Conservation (phyloP, 2,888 invertebrate genomes). For the Spicauda simplicius region DNA sequence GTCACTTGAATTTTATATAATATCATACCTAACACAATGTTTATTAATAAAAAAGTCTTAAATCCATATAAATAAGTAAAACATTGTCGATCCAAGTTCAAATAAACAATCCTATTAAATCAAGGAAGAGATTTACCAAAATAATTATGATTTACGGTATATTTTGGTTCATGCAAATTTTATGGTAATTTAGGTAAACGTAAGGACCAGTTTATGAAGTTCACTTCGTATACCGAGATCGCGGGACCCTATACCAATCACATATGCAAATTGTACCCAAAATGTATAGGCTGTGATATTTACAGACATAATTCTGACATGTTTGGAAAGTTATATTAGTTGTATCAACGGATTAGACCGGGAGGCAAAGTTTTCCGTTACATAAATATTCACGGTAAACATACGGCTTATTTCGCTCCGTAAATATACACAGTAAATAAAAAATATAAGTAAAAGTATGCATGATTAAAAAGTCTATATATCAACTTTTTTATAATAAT, state of each 20-base stretch:
- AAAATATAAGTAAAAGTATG: no score
- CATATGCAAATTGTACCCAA: constrained; percentile 27
- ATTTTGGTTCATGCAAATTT: constrained; percentile 33
- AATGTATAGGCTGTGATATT: constrained; percentile 4
- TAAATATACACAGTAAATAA: no score
- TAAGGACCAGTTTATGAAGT: constrained; percentile 23
- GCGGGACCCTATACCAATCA: constrained; percentile 21
- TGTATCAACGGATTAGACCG: neutral
- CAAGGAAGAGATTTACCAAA: constrained; percentile 10
- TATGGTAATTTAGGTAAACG: constrained; percentile 23
- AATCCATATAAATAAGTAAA: neutral
- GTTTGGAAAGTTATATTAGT: constrained; percentile 10
- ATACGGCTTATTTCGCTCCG: no score
- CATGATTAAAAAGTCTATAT: no score
- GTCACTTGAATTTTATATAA: no score
- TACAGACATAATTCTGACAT: constrained; percentile 7
- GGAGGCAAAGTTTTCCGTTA: neutral
- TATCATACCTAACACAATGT: no score
- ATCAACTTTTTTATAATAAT: no score
- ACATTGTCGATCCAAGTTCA: neutral
- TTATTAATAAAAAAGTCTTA: no score
- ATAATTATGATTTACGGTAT: constrained; percentile 17
- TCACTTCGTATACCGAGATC: constrained; percentile 11
- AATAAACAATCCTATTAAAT: constrained; percentile 15
- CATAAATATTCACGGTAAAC: neutral